Conservation (phyloP, 2,797 vertebrate species). For the Takifugu ocellatus region DNA sequence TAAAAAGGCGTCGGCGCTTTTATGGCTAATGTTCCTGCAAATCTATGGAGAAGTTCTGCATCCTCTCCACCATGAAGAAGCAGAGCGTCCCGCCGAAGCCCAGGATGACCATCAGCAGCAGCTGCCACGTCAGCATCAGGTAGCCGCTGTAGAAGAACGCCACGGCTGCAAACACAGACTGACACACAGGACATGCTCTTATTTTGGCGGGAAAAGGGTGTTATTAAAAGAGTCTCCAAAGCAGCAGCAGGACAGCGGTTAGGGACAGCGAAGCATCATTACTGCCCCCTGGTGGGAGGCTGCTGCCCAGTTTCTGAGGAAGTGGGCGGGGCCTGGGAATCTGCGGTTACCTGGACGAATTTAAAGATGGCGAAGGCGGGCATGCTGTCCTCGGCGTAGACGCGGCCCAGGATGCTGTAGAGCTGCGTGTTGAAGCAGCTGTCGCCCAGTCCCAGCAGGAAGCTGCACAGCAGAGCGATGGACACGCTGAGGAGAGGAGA, state of each 20-base stretch:
- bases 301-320: too few relatives aligned
- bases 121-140: constrained; percentile 76
- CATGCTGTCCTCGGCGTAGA: constrained; percentile 75
- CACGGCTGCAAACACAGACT: constrained; percentile 79
- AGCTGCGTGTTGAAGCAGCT: constrained; percentile 85
- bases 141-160: constrained; percentile 83
- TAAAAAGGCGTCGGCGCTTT: too few relatives aligned
- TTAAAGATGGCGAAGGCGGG: constrained; percentile 83
- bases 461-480: constrained; percentile 79
- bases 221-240: background rate
- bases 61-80: constrained; percentile 79
- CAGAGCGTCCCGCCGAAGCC: constrained; percentile 77
- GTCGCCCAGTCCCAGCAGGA: constrained; percentile 80
- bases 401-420: constrained; percentile 78
- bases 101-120: constrained; percentile 75
- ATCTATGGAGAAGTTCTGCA: constrained; percentile 57
- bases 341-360: constrained; percentile 80
- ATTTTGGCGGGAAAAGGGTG: too few relatives aligned
- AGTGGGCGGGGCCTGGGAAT: background rate
- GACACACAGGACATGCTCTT: constrained; percentile 7
- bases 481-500: constrained; percentile 58
- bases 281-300: too few relatives aligned
- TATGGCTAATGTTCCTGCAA: constrained; percentile 54
- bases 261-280: background rate
- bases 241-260: background rate